phyloP scores from a whole-genome alignment of 2,113 vertebrate genomes.

The Chionodraco myersi region DNA sequence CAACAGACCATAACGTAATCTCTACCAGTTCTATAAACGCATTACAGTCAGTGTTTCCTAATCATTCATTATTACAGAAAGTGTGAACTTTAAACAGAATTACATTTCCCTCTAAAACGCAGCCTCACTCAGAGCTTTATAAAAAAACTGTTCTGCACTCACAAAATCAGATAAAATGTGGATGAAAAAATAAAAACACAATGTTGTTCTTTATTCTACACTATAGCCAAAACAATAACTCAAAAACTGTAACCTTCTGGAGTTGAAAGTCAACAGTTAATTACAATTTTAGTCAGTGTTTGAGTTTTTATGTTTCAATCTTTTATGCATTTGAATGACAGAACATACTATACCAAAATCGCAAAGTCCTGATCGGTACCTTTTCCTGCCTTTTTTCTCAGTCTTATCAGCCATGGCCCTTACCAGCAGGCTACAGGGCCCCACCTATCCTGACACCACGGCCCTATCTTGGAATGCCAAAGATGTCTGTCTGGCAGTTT shows the following conservation, averaged over 20 bases:
- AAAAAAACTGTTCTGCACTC: not conserved
- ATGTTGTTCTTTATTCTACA: not conserved
- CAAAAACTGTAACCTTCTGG: not conserved
- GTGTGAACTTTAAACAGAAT: not conserved
- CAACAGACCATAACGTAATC: constrained; percentile 36
- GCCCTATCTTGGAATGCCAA: constrained; percentile 51
- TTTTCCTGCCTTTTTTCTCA: constrained; percentile 51
- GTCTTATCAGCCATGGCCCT: constrained; percentile 44
- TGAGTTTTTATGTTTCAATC: not conserved
- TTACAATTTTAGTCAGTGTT: not conserved
- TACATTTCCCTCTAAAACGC: not conserved
- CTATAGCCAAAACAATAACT: not conserved
- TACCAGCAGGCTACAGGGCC: constrained; percentile 53
- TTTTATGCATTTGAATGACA: not conserved
- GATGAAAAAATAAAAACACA: not conserved
- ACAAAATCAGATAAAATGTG: not conserved
- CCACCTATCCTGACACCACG: constrained; percentile 43
- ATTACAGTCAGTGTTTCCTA: constrained; percentile 10
- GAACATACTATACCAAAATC: not conserved
- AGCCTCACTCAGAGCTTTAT: no score
- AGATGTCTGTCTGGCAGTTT: constrained; percentile 20
- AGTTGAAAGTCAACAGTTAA: constrained; percentile 16
- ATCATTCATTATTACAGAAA: constrained; percentile 3
- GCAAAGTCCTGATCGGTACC: not conserved
- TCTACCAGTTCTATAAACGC: not conserved